A percentile compares a stretch with the other conserved stretches of the same genome.
Evolutionary conservation across 2,797 vertebrate genomes (phyloP).

Genomic region (Fistularia commersonii): DNA sequence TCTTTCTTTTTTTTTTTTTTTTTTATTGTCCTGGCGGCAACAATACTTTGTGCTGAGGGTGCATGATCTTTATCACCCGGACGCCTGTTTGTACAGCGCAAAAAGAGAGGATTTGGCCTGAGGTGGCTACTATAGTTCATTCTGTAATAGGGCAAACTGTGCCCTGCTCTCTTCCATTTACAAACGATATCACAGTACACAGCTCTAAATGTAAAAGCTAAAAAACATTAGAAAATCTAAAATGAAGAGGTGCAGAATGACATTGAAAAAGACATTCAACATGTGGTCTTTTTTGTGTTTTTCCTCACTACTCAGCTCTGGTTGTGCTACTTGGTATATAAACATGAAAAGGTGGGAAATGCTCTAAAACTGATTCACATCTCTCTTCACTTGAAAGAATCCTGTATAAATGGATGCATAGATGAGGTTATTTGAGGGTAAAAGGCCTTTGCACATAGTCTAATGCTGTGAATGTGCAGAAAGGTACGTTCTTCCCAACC

Average conservation of each 20-base stretch:
- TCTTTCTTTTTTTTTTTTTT: constrained; percentile 62
- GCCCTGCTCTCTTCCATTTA: constrained; percentile 51
- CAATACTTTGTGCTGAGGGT: constrained; percentile 77
- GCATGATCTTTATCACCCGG: constrained; percentile 73
- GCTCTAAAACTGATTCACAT: constrained; percentile 51
- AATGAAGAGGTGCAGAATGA: constrained; percentile 50
- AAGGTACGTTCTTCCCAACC: constrained; percentile 45
- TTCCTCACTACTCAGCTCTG: constrained; percentile 52
- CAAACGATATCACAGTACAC: constrained; percentile 51
- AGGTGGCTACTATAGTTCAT: constrained; percentile 66
- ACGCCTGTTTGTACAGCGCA: constrained; percentile 70
- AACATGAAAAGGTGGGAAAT: constrained; percentile 64
- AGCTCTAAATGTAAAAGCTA: constrained; percentile 39
- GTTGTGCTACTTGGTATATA: constrained; percentile 56
- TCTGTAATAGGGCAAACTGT: constrained; percentile 63
- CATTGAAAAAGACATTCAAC: constrained; percentile 71
- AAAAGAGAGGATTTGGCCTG: constrained; percentile 76
- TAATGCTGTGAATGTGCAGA: constrained; percentile 59
- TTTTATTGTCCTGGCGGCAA: constrained; percentile 71
- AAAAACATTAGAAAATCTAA: constrained; percentile 49
- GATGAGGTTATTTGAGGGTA: constrained; percentile 58
- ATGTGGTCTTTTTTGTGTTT: constrained; percentile 59
- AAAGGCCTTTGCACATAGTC: constrained; percentile 55
- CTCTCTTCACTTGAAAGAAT: constrained; percentile 54
- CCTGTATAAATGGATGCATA: constrained; percentile 51